phyloP scores from a whole-genome alignment of 2,888 invertebrate genomes.

The Dryococelus australis region DNA sequence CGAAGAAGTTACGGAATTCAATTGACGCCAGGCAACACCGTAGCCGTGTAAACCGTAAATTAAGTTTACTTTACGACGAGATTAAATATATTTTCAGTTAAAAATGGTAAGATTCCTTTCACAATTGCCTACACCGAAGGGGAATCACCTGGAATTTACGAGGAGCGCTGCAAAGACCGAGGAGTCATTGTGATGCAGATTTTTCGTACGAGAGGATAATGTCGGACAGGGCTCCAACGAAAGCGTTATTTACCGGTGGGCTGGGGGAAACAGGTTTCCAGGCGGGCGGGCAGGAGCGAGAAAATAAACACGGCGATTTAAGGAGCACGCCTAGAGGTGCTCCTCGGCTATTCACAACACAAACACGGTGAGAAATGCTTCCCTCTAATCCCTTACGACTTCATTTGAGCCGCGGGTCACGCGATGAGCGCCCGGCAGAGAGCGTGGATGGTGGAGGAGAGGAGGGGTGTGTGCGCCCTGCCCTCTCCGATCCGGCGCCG shows the following conservation, averaged over 20 bases:
- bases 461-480: neutral
- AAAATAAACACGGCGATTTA: conserved; percentile 8
- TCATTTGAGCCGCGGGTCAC: neutral
- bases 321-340: neutral
- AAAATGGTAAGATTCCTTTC: neutral
- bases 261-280: neutral
- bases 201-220: neutral
- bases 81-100: neutral
- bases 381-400: neutral
- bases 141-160: neutral
- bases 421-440: neutral
- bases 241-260: neutral
- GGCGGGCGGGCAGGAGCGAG: neutral
- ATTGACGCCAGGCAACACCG: neutral
- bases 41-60: neutral
- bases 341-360: conserved; percentile 3
- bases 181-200: conserved; percentile 9
- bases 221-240: neutral
- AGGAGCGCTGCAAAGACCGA: neutral
- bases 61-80: neutral
- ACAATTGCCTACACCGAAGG: neutral
- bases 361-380: conserved; percentile 16
- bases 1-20: neutral
- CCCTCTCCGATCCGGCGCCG: neutral
- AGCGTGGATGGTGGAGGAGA: neutral